Conservation (phyloP, 2,113 vertebrate species). For the Actenoides lindsayi region DNA sequence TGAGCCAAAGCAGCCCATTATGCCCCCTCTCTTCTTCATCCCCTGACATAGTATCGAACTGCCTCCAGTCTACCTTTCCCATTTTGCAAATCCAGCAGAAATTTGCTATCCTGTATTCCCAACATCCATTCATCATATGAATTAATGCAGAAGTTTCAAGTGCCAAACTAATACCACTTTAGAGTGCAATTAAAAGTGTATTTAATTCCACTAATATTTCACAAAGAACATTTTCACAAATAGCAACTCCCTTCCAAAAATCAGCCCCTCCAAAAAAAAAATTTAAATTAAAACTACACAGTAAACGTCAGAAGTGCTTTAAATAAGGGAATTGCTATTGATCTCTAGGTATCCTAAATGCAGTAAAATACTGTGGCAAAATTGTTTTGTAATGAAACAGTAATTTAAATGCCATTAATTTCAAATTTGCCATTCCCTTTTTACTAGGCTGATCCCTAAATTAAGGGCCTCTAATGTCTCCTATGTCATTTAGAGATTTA, state of each 20-base stretch:
- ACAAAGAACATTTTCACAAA: slow-evolving; percentile 55
- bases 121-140: neutral
- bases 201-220: slow-evolving; percentile 31
- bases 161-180: neutral
- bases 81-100: neutral
- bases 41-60: neutral
- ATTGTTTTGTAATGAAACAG: slow-evolving; percentile 74
- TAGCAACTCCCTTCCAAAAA: slow-evolving; percentile 27
- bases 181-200: slow-evolving; percentile 21
- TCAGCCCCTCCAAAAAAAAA: neutral
- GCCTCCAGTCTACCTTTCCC: neutral
- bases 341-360: slow-evolving; percentile 67
- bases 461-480: slow-evolving; percentile 31
- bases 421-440: slow-evolving; percentile 70
- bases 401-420: slow-evolving; percentile 79
- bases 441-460: slow-evolving; percentile 67
- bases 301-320: slow-evolving; percentile 43
- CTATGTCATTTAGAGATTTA: slow-evolving; percentile 44
- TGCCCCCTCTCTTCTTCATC: neutral
- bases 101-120: neutral
- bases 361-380: slow-evolving; percentile 65
- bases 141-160: neutral
- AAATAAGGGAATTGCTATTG: slow-evolving; percentile 76
- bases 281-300: neutral
- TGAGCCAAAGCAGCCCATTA: neutral